Evolutionary conservation across 2,888 invertebrate species (phyloP), one percentile per base, ranked within the genome.

Genomic region (Monochamus alternatus): DNA sequence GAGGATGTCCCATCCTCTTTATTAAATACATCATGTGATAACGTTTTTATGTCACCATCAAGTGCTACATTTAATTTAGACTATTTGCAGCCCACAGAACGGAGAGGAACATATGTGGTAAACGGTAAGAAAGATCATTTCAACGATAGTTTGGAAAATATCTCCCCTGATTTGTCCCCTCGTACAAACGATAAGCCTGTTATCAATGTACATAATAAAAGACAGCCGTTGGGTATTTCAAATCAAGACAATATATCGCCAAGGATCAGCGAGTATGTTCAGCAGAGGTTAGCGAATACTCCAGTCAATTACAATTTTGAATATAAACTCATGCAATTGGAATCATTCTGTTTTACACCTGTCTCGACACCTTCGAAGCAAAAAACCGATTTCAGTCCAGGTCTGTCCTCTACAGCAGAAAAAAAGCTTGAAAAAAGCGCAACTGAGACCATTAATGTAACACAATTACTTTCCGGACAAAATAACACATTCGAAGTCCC

Each of bases 341-440:
- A 81, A 44, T 81, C 81, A 12, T 83, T 83, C 66, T 62, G 58
- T 7, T 79, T 83, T 55, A 76, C 80, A 9, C 80, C 83, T n/a
- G 43, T 73, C 10, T 32, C 72, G 8, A 74, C 75, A 31, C 75
- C 81, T 30, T 69, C 62, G 5, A 73, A 59, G 5, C 55, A 30
- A 75, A 76, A 44, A 9, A 32, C 14, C 67, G 65, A 12, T 59
- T 70, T 83, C 73, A 58, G 22, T 22, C 75, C 78, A 52, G 47
- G 80, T 80, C 7, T 73, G 5, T 74, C 55, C 14, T 74, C 78
- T 30, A 73, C 74, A 38, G 67, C n/a, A n/a, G 75, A 70, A 63
- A 78, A 72, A 43, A 55, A 51, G 9, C 8, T 59, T 10, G 55
- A 31, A 31, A 60, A 58, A 31, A 71, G 71, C 22, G 52, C 69